These are phyloP conservation scores for Plecotus auritus DNA, from an alignment of 2,113 vertebrate genomes.

Conservation along the genomic window DNA sequence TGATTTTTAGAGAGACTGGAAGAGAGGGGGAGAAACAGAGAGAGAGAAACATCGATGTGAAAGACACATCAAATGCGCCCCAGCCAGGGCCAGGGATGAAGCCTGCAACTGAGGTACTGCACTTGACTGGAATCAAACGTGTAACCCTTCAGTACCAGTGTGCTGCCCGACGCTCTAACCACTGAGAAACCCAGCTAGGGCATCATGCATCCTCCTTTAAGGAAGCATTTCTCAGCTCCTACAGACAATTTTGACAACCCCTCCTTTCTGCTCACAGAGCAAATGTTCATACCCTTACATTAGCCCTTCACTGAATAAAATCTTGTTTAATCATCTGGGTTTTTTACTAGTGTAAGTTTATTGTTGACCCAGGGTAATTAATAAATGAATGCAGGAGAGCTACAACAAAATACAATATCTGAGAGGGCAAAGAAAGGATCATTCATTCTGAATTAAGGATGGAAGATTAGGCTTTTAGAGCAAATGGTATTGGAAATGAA, in stretches of 20 bases:
- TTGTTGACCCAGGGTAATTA: not conserved
- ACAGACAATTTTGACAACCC: not conserved
- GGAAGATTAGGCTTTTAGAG: not conserved
- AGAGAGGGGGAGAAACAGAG: too few relatives aligned
- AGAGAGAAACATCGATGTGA: too few relatives aligned
- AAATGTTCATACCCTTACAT: not conserved
- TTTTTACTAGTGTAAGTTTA: not conserved
- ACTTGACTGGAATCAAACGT: too few relatives aligned
- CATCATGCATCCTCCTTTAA: not conserved
- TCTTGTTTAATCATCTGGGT: not conserved
- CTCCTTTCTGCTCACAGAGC: not conserved
- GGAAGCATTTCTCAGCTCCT: not conserved
- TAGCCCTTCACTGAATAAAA: not conserved
- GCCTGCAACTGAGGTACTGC: too few relatives aligned
- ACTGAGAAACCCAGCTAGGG: too few relatives aligned
- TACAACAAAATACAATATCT: not conserved
- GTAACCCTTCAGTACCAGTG: too few relatives aligned
- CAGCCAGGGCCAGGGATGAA: too few relatives aligned
- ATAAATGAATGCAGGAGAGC: not conserved
- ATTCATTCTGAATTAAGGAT: not conserved
- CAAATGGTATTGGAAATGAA: not conserved
- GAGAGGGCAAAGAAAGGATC: not conserved
- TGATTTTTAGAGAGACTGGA: too few relatives aligned
- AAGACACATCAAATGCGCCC: too few relatives aligned
- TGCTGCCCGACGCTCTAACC: too few relatives aligned